Percentiles rank a stretch among this genome's conserved stretches.
Conservation (phyloP, 2,113 vertebrate species). For the Labrus mixtus region DNA sequence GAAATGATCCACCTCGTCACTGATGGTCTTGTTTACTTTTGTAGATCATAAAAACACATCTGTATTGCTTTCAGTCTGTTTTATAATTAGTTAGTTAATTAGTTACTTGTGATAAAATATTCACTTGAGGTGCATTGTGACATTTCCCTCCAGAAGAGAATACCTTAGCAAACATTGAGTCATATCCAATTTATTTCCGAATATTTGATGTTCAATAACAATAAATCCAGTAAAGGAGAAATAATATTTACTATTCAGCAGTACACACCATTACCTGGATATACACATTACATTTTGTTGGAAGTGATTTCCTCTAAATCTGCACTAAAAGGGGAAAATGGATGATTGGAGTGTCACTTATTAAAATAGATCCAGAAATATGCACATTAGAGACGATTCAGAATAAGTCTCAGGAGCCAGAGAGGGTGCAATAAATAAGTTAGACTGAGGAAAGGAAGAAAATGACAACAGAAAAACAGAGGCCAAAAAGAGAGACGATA, state of each 20-base stretch:
- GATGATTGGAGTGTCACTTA: slow-evolving; percentile 53
- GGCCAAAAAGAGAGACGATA: no score
- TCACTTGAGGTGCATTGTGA: background rate
- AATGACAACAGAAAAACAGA: slow-evolving; percentile 32
- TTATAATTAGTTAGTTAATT: no score
- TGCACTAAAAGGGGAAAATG: slow-evolving; percentile 14
- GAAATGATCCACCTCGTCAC: no score
- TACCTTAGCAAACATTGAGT: slow-evolving; percentile 6
- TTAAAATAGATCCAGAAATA: slow-evolving; percentile 44
- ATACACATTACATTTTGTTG: slow-evolving; percentile 21
- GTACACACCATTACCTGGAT: slow-evolving; percentile 18
- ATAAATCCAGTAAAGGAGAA: slow-evolving; percentile 29
- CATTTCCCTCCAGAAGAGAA: background rate
- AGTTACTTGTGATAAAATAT: background rate
- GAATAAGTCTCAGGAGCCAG: slow-evolving; percentile 53
- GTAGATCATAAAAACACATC: no score
- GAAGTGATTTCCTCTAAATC: slow-evolving; percentile 3
- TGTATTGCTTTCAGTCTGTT: no score
- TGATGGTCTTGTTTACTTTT: no score
- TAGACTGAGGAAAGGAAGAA: slow-evolving; percentile 36
- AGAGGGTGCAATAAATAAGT: background rate
- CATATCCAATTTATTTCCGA: background rate
- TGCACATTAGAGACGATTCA: slow-evolving; percentile 45
- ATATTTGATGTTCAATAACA: slow-evolving; percentile 14
- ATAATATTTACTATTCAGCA: slow-evolving; percentile 14